Evolutionary conservation across 2,113 vertebrate genomes (phyloP), one percentile per base, ranked within the genome.

Genomic region (Nesospiza acunhae): DNA sequence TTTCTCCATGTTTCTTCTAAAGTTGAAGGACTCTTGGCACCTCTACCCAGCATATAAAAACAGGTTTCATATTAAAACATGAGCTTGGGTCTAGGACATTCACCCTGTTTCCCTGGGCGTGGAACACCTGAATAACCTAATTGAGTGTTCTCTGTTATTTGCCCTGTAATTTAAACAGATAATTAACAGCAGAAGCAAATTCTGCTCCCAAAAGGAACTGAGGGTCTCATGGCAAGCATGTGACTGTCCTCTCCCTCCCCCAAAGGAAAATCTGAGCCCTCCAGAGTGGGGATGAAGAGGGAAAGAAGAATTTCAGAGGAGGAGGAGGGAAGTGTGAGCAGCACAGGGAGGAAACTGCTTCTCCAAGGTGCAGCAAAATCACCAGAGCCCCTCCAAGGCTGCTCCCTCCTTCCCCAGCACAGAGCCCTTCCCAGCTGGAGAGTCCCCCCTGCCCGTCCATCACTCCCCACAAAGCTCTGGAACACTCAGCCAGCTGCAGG

Each of bases 101-200:
- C 11, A 42, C 47, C 26, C 24, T 44, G 68, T 49, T 49, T 26
- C 14, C 8, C 2, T 3, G 9, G 15, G 28, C 27, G 28, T 10
- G 7, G 60, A 79, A 64, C 44, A 16, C 70, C 39, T 42, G 15
- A n/a, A 74, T 19, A 52, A 55, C 33, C 33, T 41, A 10, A 52
- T 1, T 2, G 15, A 69, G 26, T 11, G 41, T 26, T 72, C 35
- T n/a, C 42, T 68, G 70, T 55, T 53, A 6, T 0, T 19, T 24
- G 66, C 16, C 27, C 35, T 0, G 0, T 23, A 10, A 59, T n/a
- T 58, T 23, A 56, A 69, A 50, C 23, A 31, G 35, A 27, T 55
- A 69, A 76, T 53, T 35, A 92, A 89, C 66, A 87, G 49, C 91
- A 82, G 84, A 87, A 84, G 47, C 41, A 91, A 94, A 77, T 78